phyloP scores from a whole-genome alignment of 2,797 vertebrate genomes.

The Pachyuromys duprasi region DNA sequence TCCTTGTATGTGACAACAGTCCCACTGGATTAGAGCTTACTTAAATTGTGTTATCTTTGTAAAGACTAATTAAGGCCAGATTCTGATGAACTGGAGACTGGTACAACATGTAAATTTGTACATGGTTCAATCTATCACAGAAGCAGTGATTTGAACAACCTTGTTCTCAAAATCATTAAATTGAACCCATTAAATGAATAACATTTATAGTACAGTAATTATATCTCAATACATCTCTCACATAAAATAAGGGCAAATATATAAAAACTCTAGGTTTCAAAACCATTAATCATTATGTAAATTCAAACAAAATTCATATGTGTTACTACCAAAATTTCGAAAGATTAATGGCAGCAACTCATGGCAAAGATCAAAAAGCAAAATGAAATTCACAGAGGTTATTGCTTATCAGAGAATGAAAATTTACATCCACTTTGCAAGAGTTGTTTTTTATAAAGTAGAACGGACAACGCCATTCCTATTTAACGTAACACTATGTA shows the following conservation, averaged over 20 bases:
- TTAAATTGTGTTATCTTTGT: neutral
- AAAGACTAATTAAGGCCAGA: neutral
- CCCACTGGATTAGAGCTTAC: neutral
- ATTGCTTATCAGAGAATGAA: neutral
- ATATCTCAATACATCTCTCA: neutral
- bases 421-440: slow-evolving; percentile 21
- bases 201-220: neutral
- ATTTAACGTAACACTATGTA: neutral
- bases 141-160: neutral
- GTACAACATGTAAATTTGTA: neutral
- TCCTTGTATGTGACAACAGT: neutral
- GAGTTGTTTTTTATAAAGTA: slow-evolving; percentile 13
- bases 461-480: neutral
- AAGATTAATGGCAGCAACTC: neutral
- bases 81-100: neutral
- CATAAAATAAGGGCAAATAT: neutral
- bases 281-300: neutral
- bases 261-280: neutral
- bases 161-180: neutral
- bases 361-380: neutral
- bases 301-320: neutral
- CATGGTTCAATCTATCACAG: neutral
- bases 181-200: neutral
- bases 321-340: neutral
- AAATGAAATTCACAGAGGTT: neutral